Base-by-base conservation (phyloP, 2,888 invertebrate genomes). In the Limnephilus lunatus region DNA sequence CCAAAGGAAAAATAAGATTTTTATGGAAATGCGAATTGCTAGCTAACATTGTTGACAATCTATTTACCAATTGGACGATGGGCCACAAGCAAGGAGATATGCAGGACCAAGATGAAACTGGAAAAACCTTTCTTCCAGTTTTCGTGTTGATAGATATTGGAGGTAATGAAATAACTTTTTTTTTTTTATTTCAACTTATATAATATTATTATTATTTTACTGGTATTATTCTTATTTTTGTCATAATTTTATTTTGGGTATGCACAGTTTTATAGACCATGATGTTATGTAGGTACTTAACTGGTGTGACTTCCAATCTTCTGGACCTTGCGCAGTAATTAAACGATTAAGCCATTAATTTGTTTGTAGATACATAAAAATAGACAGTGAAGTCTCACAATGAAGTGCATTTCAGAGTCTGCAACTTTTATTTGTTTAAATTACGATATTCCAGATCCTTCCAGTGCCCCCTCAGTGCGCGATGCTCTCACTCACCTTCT, bases 21-120 rank as follows among this genome's bases (percentile, higher is more conserved):
- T 95, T 96, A 1, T 97, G 97, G 97, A 96, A 96, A 94, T 97
- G 97, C 93, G 95, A 96, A 0, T 94, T 96, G 82, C 94, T 97
- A 91, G 95, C 95, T 90, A 93, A 96, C 0, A 96, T 96, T 89
- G 95, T 96, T 82, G 95, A 96, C 92, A 95, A 95, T 92, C 95
- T 96, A 88, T 94, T 96, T 39, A 95, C 95, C 94, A 96, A 95
- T 94, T 97, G 97, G 97, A 96, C 95, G 12, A 96, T 97, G 85
- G 96, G 96, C 7, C 95, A 96, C 93, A 94, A 95, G 1, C 95
- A 95, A 90, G 95, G 95, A 0, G 95, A 95, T 92, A 94, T 95
- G 32, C 95, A 96, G 92, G 95, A 95, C 89, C 95, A 95, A 94
- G 95, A 95, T 81, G 95, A 95, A 90, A 94, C 95, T 5, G 96